Percentiles rank a stretch among this genome's conserved stretches.
These are phyloP conservation scores for Argya squamiceps DNA, from an alignment of 2,797 vertebrate genomes.

Conservation along the genomic window DNA sequence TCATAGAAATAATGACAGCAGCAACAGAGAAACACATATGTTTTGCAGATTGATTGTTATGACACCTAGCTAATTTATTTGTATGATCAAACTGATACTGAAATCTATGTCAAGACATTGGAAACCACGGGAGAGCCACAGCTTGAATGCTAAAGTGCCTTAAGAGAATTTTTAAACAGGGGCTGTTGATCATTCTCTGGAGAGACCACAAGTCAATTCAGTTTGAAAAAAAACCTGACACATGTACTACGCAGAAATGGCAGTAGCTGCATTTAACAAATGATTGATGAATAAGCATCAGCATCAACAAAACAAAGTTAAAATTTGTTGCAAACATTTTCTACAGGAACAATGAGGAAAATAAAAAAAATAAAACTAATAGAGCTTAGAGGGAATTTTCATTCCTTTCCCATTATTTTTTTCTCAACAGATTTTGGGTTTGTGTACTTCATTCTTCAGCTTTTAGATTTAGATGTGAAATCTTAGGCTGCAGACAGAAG, in stretches of 20 bases:
- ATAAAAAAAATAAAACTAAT: not conserved
- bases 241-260: not conserved
- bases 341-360: not conserved
- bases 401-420: not conserved
- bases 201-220: not conserved
- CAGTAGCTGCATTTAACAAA: not conserved
- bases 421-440: not conserved
- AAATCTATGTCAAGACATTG: not conserved
- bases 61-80: not conserved
- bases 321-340: not conserved
- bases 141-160: not conserved
- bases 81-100: not conserved
- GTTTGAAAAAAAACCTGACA: not conserved
- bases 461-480: not conserved
- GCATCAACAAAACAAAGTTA: not conserved
- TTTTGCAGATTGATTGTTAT: not conserved
- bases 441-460: not conserved
- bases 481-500: not conserved
- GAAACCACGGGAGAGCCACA: not conserved
- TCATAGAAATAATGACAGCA: not conserved
- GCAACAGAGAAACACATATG: not conserved
- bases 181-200: not conserved
- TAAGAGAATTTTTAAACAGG: not conserved
- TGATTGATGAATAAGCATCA: not conserved
- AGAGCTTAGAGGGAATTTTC: not conserved